phyloP scores from a whole-genome alignment of 2,797 vertebrate species.

The Siniperca obscura region DNA sequence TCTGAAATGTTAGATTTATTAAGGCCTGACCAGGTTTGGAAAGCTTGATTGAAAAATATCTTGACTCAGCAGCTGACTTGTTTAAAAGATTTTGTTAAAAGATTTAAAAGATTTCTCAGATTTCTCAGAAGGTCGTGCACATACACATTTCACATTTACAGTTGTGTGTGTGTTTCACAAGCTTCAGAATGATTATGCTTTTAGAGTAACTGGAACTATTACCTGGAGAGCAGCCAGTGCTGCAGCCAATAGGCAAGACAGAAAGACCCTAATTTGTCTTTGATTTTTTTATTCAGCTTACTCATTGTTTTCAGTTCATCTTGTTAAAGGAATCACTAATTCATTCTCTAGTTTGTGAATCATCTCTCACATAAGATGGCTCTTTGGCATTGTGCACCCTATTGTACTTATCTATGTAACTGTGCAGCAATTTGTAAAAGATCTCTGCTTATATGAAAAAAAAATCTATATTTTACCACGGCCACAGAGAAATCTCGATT shows the following conservation, averaged over 20 bases:
- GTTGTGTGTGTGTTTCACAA: background rate
- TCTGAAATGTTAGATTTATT: background rate
- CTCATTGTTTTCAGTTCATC: conserved; percentile 20
- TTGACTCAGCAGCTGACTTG: background rate
- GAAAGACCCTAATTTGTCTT: conserved; percentile 6
- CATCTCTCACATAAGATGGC: conserved; percentile 1
- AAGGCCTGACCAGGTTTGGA: background rate
- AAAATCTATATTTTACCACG: background rate
- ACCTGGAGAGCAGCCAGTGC: background rate
- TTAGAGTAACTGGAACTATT: background rate
- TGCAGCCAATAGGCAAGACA: background rate
- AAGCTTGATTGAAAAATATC: background rate
- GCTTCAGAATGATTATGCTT: background rate
- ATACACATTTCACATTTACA: background rate
- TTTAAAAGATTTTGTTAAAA: background rate
- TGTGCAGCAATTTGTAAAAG: background rate
- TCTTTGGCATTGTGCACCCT: conserved; percentile 3
- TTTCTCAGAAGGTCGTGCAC: background rate
- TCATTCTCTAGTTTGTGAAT: conserved; percentile 20
- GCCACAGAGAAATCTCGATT: background rate
- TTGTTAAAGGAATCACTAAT: conserved; percentile 18
- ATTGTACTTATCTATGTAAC: background rate
- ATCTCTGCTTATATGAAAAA: background rate
- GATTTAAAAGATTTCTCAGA: background rate
- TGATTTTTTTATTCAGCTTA: conserved; percentile 24